These are phyloP conservation scores for Odobenus rosmarus DNA, from an alignment of 2,113 vertebrate species.

Conservation along the genomic window DNA sequence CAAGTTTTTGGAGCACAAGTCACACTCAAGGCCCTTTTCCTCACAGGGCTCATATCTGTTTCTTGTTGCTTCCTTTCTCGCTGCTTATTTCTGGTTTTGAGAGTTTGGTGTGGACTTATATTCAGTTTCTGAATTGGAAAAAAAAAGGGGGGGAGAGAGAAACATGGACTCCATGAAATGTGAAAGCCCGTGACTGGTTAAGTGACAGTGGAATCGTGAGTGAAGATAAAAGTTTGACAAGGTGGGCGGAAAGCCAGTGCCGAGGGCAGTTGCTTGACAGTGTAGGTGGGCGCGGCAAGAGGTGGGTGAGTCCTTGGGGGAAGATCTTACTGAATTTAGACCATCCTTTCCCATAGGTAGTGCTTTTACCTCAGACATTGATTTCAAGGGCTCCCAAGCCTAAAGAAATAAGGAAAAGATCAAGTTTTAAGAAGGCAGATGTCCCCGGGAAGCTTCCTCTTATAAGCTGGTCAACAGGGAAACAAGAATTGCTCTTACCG, in stretches of 20 bases:
- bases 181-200: background rate
- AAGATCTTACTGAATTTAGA: background rate
- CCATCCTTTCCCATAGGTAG: background rate
- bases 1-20: background rate
- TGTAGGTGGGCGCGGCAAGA: background rate
- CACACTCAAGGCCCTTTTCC: background rate
- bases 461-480: background rate
- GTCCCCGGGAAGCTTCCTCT: background rate
- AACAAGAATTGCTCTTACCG: background rate
- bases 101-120: background rate
- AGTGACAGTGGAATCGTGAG: conserved; percentile 45
- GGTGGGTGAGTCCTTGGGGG: background rate
- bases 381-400: background rate
- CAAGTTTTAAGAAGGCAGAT: background rate
- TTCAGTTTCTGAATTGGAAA: background rate
- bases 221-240: conserved; percentile 54
- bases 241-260: background rate
- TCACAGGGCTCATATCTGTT: background rate
- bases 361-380: background rate
- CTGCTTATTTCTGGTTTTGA: background rate
- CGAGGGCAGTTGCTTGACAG: background rate
- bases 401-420: background rate
- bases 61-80: background rate
- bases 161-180: background rate
- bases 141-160: background rate